A percentile compares a stretch with the other conserved stretches of the same genome.
Conservation (phyloP, 2,888 invertebrate genomes). For the Lasioglossum morio region DNA sequence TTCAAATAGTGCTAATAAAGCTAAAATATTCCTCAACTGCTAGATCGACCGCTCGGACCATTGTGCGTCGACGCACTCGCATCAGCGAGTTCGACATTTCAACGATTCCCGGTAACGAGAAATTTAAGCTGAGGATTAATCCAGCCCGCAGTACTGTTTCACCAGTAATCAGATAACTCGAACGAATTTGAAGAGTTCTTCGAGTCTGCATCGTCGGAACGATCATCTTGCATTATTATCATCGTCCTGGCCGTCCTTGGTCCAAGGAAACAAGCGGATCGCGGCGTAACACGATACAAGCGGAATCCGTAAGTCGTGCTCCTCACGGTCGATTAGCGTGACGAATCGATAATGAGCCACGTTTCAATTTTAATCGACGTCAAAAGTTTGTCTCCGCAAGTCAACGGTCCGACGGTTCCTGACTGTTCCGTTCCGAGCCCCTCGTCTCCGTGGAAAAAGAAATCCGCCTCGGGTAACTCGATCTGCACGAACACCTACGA, state of each 20-base stretch:
- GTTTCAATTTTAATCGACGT: conserved; percentile 70
- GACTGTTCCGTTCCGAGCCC: not conserved
- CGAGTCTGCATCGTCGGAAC: conserved; percentile 25
- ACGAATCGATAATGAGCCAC: conserved; percentile 71
- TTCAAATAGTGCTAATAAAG: no score
- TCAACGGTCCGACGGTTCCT: conserved; percentile 3
- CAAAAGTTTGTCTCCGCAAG: conserved; percentile 57
- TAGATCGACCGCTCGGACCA: no score
- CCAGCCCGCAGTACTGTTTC: not conserved
- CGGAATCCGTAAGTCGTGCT: conserved; percentile 59
- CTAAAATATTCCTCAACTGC: no score
- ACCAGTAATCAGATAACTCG: not conserved
- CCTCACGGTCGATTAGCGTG: conserved; percentile 68
- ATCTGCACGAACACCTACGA: conserved; percentile 73
- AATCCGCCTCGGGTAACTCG: conserved; percentile 64
- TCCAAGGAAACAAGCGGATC: conserved; percentile 44
- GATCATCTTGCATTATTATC: conserved; percentile 56
- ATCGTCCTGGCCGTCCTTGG: conserved; percentile 47
- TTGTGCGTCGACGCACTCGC: not conserved
- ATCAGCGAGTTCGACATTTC: not conserved
- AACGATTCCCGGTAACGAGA: not conserved
- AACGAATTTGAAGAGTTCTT: not conserved
- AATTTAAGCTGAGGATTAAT: not conserved
- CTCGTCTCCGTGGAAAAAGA: conserved; percentile 25
- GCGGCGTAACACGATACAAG: conserved; percentile 54